Base-by-base conservation (phyloP, 2,113 vertebrate genomes). In the Aphelocoma coerulescens region DNA sequence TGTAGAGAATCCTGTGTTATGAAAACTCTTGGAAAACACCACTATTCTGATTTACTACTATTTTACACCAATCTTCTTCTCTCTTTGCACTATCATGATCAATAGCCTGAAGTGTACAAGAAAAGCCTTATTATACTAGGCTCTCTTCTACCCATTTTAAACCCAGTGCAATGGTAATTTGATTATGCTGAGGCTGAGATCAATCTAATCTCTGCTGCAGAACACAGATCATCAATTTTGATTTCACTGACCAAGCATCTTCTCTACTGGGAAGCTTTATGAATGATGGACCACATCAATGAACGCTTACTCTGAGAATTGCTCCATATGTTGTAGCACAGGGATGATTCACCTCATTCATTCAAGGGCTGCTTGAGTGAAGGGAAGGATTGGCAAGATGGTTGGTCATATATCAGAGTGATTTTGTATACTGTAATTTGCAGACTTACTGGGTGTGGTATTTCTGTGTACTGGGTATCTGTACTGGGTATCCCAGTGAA, bases 211-310 rank as follows among this genome's bases (percentile, higher is more conserved):
- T 35, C 90, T 95, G 76, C 73, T 91, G 39, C 63, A 95, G 88
- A 93, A 73, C 79, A 88, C 88, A 96, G 76, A 96, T 92, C 93
- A 94, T 95, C 88, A 95, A 94, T 96, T 96, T 93, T 90, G 63
- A 90, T 96, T 95, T 96, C 82, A 94, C 92, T 96, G 95, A 93
- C 85, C 86, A 90, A 95, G 90, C 52, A 2, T 32, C 65, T 94
- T 90, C 68, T 74, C 63, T 86, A 27, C 44, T 67, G 63, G 69
- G 79, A 90, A 91, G 83, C 85, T 87, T 93, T 93, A 94, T 93
- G 93, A 97, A 94, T 96, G 93, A 95, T 96, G 92, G 90, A 93
- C 88, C 92, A 95, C 95, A 96, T 97, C 95, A 95, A 78, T 94
- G 93, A 97, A 65, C 0, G 0, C 52, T 94, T 93, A 92, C 76